A percentile compares a stretch with the other conserved stretches of the same genome.
Conservation (phyloP, 1,140 invertebrate genomes). For the Papilio polyxenes region DNA sequence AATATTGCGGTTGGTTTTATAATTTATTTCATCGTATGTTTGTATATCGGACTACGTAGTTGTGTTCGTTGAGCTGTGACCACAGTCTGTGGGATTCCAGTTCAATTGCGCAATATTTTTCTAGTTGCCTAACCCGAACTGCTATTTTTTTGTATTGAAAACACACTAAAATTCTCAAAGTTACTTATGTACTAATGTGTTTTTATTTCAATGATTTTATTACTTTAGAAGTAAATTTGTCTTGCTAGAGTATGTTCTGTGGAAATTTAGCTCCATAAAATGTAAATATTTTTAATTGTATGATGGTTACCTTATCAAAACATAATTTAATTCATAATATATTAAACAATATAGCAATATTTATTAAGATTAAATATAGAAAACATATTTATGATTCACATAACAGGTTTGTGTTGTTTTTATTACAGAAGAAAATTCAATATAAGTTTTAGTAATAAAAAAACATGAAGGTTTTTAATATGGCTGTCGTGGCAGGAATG, state of each 20-base stretch:
- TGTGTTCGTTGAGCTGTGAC: conserved; percentile 6
- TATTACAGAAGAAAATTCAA: neutral
- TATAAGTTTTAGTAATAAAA: conserved; percentile 2
- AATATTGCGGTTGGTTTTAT: neutral
- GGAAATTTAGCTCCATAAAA: too few species aligned
- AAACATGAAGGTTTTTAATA: conserved; percentile 15
- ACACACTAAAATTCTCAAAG: neutral
- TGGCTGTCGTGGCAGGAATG: neutral
- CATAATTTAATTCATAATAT: too few species aligned
- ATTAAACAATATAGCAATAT: too few species aligned
- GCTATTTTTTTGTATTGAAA: neutral
- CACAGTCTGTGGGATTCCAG: neutral
- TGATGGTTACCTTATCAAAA: too few species aligned
- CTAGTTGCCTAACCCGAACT: neutral
- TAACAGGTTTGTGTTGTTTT: neutral
- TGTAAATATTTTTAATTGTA: too few species aligned
- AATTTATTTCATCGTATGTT: neutral
- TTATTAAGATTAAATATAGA: too few species aligned
- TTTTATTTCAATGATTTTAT: too few species aligned
- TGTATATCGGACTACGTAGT: neutral
- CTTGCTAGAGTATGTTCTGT: too few species aligned
- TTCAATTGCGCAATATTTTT: conserved; percentile 13
- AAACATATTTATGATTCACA: too few species aligned
- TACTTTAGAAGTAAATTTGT: too few species aligned
- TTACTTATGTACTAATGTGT: too few species aligned